These are phyloP conservation scores for Drosophila algonquin DNA, from an alignment of 2,888 invertebrate genomes.

Conservation along the genomic window DNA sequence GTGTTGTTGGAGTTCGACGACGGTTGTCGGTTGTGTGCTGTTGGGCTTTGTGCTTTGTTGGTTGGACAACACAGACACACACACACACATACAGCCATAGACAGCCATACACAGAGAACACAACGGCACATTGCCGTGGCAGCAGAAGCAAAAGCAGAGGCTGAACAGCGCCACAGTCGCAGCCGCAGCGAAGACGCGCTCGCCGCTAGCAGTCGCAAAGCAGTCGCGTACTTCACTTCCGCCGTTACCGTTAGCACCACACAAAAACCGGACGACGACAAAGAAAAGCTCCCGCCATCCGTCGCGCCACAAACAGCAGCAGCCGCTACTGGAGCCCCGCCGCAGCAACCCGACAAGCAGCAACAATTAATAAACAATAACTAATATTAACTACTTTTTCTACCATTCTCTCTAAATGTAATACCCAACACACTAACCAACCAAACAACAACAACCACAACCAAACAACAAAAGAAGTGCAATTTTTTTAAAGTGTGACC, in stretches of 20 bases:
- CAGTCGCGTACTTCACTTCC: slow-evolving; percentile 78
- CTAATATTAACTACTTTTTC: slow-evolving; percentile 6
- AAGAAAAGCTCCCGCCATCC: slow-evolving; percentile 46
- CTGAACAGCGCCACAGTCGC: slow-evolving; percentile 53
- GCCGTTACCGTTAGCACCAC: slow-evolving; percentile 78
- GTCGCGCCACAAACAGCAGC: slow-evolving; percentile 69
- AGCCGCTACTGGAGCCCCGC: slow-evolving; percentile 43
- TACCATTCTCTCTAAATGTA: background rate
- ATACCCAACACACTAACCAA: background rate
- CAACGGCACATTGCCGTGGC: slow-evolving; percentile 19
- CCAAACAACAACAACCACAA: background rate
- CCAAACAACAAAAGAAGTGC: slow-evolving; percentile 27
- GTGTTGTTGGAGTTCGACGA: slow-evolving; percentile 51
- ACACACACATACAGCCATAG: background rate
- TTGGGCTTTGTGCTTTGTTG: slow-evolving; percentile 45
- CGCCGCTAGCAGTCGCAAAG: slow-evolving; percentile 73
- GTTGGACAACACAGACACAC: slow-evolving; percentile 20
- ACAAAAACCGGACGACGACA: slow-evolving; percentile 56
- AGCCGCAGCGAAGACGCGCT: slow-evolving; percentile 73
- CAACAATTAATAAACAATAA: slow-evolving; percentile 9
- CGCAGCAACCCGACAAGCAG: slow-evolving; percentile 19
- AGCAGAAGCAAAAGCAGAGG: slow-evolving; percentile 29
- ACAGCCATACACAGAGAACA: slow-evolving; percentile 2
- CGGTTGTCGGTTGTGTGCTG: slow-evolving; percentile 64
- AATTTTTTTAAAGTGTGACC: slow-evolving; percentile 54